Evolutionary conservation across 1,140 invertebrate genomes (phyloP), one percentile per base, ranked within the genome.

Genomic region (Eueides isabella): DNA sequence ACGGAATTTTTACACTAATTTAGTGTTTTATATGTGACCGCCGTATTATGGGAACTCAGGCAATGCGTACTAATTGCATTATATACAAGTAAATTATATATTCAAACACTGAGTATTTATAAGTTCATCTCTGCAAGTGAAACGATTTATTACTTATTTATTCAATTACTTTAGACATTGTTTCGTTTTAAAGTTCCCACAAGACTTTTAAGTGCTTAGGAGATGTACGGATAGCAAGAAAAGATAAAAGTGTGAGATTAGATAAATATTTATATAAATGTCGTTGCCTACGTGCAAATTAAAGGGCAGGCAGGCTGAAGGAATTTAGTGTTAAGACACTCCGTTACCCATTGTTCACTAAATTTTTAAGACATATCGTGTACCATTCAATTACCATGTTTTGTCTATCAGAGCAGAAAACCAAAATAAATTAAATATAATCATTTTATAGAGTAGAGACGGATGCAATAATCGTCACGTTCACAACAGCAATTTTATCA

Each of bases 1-100:
- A 14, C 11, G 16, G 61, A 71, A 71, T 71, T 33, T 65, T 71
- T 65, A 12, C 26, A 71, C 26, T 64, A 70, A 62, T 70, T 70
- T 19, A 23, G 62, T 65, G 31, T 48, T 71, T 71, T 48, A 62
- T 64, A 71, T 71, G 69, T n/a, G 29, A 71, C 41, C 29, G 29
- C 16, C 61, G 61, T 64, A n/a, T 38, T 44, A n/a, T 31, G 48
- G 23, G 19, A 55, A 55, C 63, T 71, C 12, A 61, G 30, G 35
- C 61, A 55, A 12, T 61, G 33, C 69, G 5, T 48, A 23, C 30
- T 7, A 67, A 48, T 28, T 67, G 38, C 41, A 48, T 29, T 1
- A n/a, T 1, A 5, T 12, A 55, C 48, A 26, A 55, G 3, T 26
- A 55, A 12, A n/a, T 31, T 48, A 55, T 55, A 30, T 30, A 30